Evolutionary conservation across 2,113 vertebrate species (phyloP), one percentile per base, ranked within the genome.

Genomic region (Xenus cinereus): DNA sequence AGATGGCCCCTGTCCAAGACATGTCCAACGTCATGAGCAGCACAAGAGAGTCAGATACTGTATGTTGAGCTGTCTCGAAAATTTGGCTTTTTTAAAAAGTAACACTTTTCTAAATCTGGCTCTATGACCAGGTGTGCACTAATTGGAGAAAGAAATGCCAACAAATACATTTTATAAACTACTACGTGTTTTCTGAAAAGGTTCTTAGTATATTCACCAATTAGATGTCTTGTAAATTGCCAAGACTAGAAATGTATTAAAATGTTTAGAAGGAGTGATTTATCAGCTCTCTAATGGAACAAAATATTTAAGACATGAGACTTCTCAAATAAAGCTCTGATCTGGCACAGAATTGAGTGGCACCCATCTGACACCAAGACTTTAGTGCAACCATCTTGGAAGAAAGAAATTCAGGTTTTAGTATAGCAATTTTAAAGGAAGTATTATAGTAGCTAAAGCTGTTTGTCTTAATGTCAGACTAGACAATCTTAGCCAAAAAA

Each of bases 261-360:
- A 90, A 54, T 91, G 71, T 77, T 96, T 88, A 83, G 71, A 75
- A 81, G 32, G 66, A 68, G 20, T 85, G 87, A 90, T 95, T 90
- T 95, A 85, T 64, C 67, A 80, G 63, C 59, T 91, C 67, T 87
- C 46, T 89, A 88, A 89, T 80, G 59, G 78, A 94, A 60, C 46
- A 80, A 79, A 90, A 66, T 26, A 71, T 95, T 86, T 50, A 89
- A 54, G 86, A 82, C 33, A 43, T 63, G 30, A 84, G 53, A 35
- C 21, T 85, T 74, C 60, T 71, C 24, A 66, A 84, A 73, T 73
- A 63, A 68, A 63, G 50, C 45, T 73, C 51, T 60, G 59, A 24
- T 35, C 63, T 93, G 93, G 67, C 67, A 76, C 48, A 83, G 77
- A 91, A 89, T 12, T 27, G 41, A 89, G 32, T 12, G 71, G 33